Base-by-base conservation (phyloP, 2,113 vertebrate genomes). In the Ameiurus melas region DNA sequence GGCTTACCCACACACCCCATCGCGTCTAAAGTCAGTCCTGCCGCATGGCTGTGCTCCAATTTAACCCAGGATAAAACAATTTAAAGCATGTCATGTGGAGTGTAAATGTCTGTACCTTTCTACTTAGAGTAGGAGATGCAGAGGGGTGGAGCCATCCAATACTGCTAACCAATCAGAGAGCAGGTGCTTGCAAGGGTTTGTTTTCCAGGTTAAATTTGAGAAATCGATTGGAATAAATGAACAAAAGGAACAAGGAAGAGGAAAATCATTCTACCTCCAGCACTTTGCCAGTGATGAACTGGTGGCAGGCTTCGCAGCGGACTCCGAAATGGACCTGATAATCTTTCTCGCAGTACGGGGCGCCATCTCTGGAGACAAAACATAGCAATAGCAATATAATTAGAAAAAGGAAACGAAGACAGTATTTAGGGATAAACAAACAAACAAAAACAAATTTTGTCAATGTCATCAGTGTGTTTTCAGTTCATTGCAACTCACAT, bases 241-340 rank as follows among this genome's bases (percentile, higher is more conserved):
- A 4, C n/a, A n/a, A n/a, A 20, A 60, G n/a, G 3, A 22, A 19
- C 2, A 33, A 71, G 30, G 19, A n/a, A 2, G 16, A 16, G 30
- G 39, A 36, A 47, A n/a, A 19, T 58, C 17, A 84, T 89, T 96
- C 86, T 92, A 99, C 98, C 97, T 99, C 98, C 47, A 99, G 93
- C 36, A 99, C 97, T 87, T 98, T 99, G 73, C 98, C 98, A 0
- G 97, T 98, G 93, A 99, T 99, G 87, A 97, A 99, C 91, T 97
- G 97, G 83, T 96, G 96, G 92, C 98, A 99, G 1, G 96, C 96
- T 89, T 99, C 97, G 92, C 98, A 99, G 86, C 97, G 97, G 43
- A 99, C 96, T 84, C 98, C 98, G 90, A 99, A 99, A 91, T 97
- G 96, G 64, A 96, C 92, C 93, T 99, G 98, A 90, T 99, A 99